Evolutionary conservation across 2,113 vertebrate genomes (phyloP), one percentile per base, ranked within the genome.

Genomic region (Varanus komodoensis): DNA sequence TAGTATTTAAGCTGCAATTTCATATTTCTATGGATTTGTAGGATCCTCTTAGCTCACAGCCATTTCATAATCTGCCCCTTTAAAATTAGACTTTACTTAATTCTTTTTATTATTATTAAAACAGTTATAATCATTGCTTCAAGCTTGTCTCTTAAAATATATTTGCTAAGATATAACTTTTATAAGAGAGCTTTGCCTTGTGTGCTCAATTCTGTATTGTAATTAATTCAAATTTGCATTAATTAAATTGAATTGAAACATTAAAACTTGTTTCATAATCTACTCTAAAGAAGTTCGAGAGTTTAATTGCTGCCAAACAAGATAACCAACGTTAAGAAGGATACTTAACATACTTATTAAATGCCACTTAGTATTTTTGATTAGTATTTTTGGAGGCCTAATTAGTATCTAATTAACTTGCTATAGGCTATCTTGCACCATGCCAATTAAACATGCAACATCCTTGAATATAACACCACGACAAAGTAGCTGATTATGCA

Each of bases 331-430:
- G 88, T 91, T 94, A 91, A 96, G 96, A 19, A 91, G 93, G 95
- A 94, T 97, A 97, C 96, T 97, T 97, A 97, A 97, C 97, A 87
- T 96, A 96, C 97, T 96, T 98, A 98, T 97, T 98, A 98, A 97
- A 96, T 91, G 95, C 96, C 97, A 97, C 97, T 98, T 98, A 97
- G 96, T 97, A 96, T 96, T 98, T 97, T 97, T 97, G 96, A 97
- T 98, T 97, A 96, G 97, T 97, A 96, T 96, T 98, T 98, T 97
- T 97, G 96, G 96, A 90, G 97, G 94, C 93, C 94, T 97, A 98
- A 98, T 98, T 97, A 97, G 95, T 96, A 92, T 93, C 97, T 98
- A 97, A 98, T 98, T 96, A 97, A 97, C 95, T 97, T 95, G 97
- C 97, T 97, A 95, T 95, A 93, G 97, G 97, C 97, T 96, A 96